Base-by-base conservation (phyloP, 2,888 invertebrate genomes). In the Parnassius mnemosyne region DNA sequence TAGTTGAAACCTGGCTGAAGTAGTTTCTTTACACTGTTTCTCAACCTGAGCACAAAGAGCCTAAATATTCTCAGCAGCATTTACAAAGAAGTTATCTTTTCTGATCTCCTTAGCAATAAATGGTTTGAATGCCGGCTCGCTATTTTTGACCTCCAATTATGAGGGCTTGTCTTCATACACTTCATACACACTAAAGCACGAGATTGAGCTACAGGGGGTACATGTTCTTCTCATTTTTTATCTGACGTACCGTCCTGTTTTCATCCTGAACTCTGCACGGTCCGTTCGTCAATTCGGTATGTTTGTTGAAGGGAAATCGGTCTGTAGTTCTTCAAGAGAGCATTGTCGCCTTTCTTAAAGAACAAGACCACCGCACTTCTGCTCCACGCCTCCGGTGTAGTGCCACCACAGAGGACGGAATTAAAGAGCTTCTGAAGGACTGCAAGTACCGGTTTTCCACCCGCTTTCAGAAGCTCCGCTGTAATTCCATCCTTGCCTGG, bases 121-220 rank as follows among this genome's bases (percentile, higher is more conserved):
- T n/a, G 89, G 87, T 68, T 90, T 91, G 67, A 83, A 87, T 11
- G 83, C 83, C 49, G 87, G 82, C 71, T 88, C 87, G 64, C 84
- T 78, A 77, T 89, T 88, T 72, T 87, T 89, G 60, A 84, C 81
- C 64, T 90, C 89, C 1, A 71, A 77, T 69, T 92, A 93, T 52
- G 86, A 83, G 34, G 86, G 82, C 58, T 88, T 87, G 70, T 95
- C n/a, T n/a, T n/a, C n/a, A n/a, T n/a, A n/a, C n/a, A n/a, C 95
- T 77, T 96, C 95, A 74, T 95, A 96, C 1, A 96, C 95, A 72
- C 94, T 95, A 79, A 95, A 95, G 95, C 93, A 85, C 96, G 95
- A 84, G 95, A 94, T 77, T 95, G 95, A 64, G 94, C 95, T 74
- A 94, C 94, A 59, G 95, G 95, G 67, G 85, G 92, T 64, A 89